Percentiles rank a stretch among this genome's conserved stretches.
Evolutionary conservation across 2,888 invertebrate species (phyloP).

Genomic region (Bruchidius siliquastri): DNA sequence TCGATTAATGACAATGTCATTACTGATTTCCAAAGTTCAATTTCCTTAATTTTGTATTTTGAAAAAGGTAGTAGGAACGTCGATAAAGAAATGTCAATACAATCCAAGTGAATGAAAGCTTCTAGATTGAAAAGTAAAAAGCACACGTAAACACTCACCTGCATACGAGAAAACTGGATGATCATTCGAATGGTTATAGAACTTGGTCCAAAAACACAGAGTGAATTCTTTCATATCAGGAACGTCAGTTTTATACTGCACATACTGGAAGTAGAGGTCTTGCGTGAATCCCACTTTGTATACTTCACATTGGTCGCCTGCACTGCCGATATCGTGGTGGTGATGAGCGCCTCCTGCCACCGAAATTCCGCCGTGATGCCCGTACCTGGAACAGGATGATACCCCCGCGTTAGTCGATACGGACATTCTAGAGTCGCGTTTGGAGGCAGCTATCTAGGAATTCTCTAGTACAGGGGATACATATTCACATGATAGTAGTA

Average conservation of each 20-base stretch:
- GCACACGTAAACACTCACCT: conserved; percentile 52
- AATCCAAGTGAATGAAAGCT: no score
- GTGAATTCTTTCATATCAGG: conserved; percentile 80
- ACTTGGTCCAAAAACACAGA: conserved; percentile 78
- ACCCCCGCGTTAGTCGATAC: background rate
- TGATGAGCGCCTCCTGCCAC: background rate
- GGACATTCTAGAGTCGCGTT: background rate
- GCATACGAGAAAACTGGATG: conserved; percentile 80
- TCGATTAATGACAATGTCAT: no score
- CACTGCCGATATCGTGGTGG: conserved; percentile 22
- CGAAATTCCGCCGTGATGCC: background rate
- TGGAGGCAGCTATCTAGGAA: no score
- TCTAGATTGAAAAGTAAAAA: no score
- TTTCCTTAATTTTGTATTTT: no score
- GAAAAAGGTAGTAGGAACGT: no score
- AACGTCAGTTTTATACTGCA: conserved; percentile 66
- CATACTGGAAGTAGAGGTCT: conserved; percentile 61
- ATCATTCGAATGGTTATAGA: conserved; percentile 75
- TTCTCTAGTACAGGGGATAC: no score
- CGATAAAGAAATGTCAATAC: no score
- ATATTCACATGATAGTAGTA: no score
- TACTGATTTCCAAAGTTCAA: no score
- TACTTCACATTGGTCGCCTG: conserved; percentile 49
- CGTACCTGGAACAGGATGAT: background rate
- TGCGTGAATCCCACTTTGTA: conserved; percentile 58